Percentiles rank a stretch among this genome's conserved stretches.
phyloP scores from a whole-genome alignment of 2,797 vertebrate species.

The Aldrovandia affinis region DNA sequence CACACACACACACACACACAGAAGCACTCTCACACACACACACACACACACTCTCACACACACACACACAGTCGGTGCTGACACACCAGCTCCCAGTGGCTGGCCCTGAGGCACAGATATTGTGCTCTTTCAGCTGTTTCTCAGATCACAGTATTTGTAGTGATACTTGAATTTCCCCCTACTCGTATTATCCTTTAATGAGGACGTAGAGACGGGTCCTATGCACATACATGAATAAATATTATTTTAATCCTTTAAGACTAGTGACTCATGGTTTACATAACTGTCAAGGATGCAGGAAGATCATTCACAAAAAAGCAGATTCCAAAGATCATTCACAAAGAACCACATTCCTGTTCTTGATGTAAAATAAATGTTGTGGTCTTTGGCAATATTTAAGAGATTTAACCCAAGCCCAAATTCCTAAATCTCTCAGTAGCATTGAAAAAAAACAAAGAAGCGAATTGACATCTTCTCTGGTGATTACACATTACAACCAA shows the following conservation, averaged over 20 bases:
- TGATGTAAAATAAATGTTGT: background rate
- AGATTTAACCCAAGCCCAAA: background rate
- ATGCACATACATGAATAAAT: slow-evolving; percentile 47
- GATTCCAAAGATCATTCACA: slow-evolving; percentile 36
- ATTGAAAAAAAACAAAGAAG: too few species aligned
- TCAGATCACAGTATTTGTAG: slow-evolving; percentile 4
- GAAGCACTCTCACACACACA: background rate
- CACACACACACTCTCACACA: slow-evolving; percentile 4
- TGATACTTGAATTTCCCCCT: background rate
- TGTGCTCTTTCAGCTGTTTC: background rate
- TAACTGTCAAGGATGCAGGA: slow-evolving; percentile 58
- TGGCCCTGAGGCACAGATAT: background rate
- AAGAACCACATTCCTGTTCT: background rate
- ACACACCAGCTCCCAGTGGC: background rate
- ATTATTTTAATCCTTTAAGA: slow-evolving; percentile 66
- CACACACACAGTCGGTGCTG: background rate
- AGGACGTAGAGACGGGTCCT: slow-evolving; percentile 17
- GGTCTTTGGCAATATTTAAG: background rate
- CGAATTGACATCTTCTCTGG: background rate
- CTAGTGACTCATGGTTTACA: slow-evolving; percentile 68
- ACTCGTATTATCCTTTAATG: slow-evolving; percentile 19
- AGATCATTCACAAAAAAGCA: slow-evolving; percentile 69
- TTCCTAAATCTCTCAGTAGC: background rate
- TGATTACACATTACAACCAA: background rate
- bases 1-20: background rate